Evolutionary conservation across 1,140 invertebrate genomes (phyloP), one percentile per base, ranked within the genome.

Genomic region (Platorchestia sp.): DNA sequence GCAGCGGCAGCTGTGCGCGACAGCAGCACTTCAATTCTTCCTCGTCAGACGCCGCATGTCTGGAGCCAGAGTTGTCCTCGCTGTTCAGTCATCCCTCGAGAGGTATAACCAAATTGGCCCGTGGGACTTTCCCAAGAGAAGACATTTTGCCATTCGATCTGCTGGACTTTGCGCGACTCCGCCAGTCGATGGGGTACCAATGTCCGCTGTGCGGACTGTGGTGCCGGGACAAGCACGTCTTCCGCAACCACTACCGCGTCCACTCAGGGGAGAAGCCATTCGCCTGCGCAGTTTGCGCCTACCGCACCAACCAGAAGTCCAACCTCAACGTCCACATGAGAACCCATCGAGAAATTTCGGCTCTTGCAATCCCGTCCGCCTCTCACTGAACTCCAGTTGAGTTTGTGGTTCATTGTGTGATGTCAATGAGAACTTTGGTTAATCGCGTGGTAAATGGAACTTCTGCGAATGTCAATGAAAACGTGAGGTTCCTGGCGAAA

Each of bases 221-320:
- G 91, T 93, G 91, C n/a, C 91, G 91, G n/a, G 91, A 93, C 45
- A 93, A 93, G 45, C 43, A 44, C 40, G 14, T 93, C 43, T 93
- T 96, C 53, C 95, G 95, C 59, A 96, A 95, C 75, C 96, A 96
- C 90, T 95, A 95, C 44, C 96, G 96, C 19, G 96, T 96, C 86
- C 96, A 96, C 93, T 96, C 96, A 19, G 96, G 96, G 42, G 96
- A 96, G 75, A 96, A 96, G 53, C 96, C 96, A 7, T 96, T 95
- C 95, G 89, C 95, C 10, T 96, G 96, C 90, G 95, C 95, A 40
- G 47, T 96, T 51, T 96, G 96, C 87, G 87, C 95, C 44, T 96
- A 96, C 45, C 95, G 96, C 42, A 95, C 96, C 90, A 95, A 95
- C 45, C 96, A 96, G 59, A 96, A 91, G 95, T 95, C 95, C 44